phyloP scores from a whole-genome alignment of 2,797 vertebrate genomes.

The Pempheris klunzingeri region DNA sequence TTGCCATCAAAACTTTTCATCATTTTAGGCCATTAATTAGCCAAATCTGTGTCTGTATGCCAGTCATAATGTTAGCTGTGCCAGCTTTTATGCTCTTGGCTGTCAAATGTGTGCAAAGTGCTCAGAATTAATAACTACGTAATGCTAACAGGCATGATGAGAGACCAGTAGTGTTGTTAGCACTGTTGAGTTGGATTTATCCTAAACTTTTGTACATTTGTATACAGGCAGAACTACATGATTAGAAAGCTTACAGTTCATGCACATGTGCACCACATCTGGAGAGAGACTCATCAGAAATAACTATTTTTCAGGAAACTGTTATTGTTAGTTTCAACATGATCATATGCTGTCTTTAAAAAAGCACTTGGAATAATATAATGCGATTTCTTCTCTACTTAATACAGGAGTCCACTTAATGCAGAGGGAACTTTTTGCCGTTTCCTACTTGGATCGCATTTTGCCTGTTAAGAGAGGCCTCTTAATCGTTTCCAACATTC shows the following conservation, averaged over 20 bases:
- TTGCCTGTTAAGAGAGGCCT: background rate
- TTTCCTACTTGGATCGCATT: constrained; percentile 13
- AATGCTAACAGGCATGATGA: constrained; percentile 43
- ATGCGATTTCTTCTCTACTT: constrained; percentile 33
- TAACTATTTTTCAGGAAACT: constrained; percentile 8
- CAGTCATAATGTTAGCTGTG: constrained; percentile 17
- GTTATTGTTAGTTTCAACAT: constrained; percentile 17
- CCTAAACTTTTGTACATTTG: constrained; percentile 58
- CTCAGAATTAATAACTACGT: constrained; percentile 30
- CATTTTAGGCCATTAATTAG: constrained; percentile 14
- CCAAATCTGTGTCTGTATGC: constrained; percentile 34
- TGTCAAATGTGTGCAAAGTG: constrained; percentile 46
- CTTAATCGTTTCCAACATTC: background rate
- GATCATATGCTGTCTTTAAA: constrained; percentile 15
- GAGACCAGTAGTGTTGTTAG: constrained; percentile 21
- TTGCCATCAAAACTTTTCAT: constrained; percentile 25
- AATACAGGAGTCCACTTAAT: constrained; percentile 10
- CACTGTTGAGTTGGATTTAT: constrained; percentile 31
- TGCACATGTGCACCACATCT: constrained; percentile 4
- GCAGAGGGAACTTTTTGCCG: constrained; percentile 1
- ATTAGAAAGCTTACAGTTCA: constrained; percentile 19
- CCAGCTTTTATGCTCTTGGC: constrained; percentile 41
- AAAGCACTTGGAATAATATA: constrained; percentile 31
- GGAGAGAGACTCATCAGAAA: constrained; percentile 12
- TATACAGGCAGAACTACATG: constrained; percentile 36